phyloP scores from a whole-genome alignment of 2,888 invertebrate genomes.

The Unio pictorum region DNA sequence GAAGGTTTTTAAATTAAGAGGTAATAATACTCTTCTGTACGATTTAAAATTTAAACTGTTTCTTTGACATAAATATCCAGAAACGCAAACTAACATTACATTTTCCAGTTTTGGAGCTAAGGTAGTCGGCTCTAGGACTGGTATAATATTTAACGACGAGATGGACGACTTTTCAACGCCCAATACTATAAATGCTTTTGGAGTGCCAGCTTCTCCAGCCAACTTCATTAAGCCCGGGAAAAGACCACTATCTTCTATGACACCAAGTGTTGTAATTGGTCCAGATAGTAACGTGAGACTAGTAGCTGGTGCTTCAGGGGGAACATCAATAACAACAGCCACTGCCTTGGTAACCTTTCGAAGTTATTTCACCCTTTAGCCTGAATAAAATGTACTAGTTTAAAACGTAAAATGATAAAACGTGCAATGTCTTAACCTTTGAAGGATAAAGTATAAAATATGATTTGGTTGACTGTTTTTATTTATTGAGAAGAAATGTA shows the following conservation, averaged over 20 bases:
- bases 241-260: constrained; percentile 92
- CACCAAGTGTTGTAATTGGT: constrained; percentile 82
- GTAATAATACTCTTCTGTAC: too few species aligned
- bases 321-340: constrained; percentile 89
- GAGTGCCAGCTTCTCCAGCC: constrained; percentile 80
- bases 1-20: too few species aligned
- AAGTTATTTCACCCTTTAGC: not conserved
- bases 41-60: too few species aligned
- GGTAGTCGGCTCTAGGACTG: constrained; percentile 72
- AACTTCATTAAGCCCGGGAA: constrained; percentile 89
- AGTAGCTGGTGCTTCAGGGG: constrained; percentile 89
- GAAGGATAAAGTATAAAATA: not conserved
- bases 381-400: too few species aligned
- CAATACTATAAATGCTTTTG: constrained; percentile 63
- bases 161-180: constrained; percentile 94
- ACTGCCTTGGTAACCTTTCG: constrained; percentile 72
- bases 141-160: constrained; percentile 91
- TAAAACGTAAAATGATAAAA: too few species aligned
- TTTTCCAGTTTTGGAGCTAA: constrained; percentile 85
- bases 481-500: too few species aligned
- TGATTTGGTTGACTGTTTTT: not conserved
- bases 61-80: too few species aligned
- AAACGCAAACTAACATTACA: not conserved
- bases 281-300: constrained; percentile 79
- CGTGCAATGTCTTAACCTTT: too few species aligned